Conservation (phyloP, 2,113 vertebrate genomes). For the Tetrao urogallus region DNA sequence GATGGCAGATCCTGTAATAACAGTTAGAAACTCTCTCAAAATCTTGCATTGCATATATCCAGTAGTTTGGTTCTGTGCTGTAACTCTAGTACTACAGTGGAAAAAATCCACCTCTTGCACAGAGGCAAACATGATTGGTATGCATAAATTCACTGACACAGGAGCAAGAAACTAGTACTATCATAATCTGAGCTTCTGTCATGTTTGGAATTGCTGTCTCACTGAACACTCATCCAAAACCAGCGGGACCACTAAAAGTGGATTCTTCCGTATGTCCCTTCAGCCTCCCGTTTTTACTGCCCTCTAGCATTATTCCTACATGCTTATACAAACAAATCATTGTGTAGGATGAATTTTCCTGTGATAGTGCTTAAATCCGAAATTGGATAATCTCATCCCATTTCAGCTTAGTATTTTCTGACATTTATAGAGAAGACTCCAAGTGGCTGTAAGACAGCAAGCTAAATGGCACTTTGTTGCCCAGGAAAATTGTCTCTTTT, state of each 20-base stretch:
- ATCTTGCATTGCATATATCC: background rate
- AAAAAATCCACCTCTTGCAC: background rate
- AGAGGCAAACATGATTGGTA: background rate
- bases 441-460: background rate
- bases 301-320: background rate
- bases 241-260: background rate
- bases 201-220: background rate
- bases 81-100: background rate
- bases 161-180: background rate
- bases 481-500: background rate
- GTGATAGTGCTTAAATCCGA: background rate
- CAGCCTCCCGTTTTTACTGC: background rate
- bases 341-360: background rate
- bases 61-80: background rate
- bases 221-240: background rate
- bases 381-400: background rate
- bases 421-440: background rate
- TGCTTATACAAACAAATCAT: background rate
- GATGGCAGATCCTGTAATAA: background rate
- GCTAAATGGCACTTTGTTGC: background rate
- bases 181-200: background rate
- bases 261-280: background rate
- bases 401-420: background rate
- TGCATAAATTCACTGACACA: background rate
- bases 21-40: background rate